phyloP scores from a whole-genome alignment of 2,888 invertebrate species.

The Aphrophora alni region DNA sequence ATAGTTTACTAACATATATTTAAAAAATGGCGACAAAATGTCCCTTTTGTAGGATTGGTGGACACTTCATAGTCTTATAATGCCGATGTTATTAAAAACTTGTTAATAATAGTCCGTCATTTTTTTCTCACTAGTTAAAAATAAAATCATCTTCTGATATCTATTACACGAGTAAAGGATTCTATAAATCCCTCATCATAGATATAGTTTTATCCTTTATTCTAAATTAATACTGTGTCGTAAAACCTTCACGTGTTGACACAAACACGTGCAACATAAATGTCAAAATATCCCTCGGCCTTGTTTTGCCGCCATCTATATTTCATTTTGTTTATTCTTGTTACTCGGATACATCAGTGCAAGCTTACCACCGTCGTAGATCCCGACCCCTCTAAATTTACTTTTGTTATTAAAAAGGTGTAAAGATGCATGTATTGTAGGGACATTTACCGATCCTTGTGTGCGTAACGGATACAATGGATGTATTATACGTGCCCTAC shows the following conservation, averaged over 20 bases:
- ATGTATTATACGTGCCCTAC: slow-evolving; percentile 14
- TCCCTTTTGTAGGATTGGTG: too few relatives aligned
- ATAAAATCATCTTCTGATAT: too few relatives aligned
- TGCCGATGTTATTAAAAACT: too few relatives aligned
- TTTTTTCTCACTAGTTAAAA: too few relatives aligned
- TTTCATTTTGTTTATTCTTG: neutral
- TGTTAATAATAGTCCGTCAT: too few relatives aligned
- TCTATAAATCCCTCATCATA: too few relatives aligned
- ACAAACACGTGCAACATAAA: neutral
- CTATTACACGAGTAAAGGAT: too few relatives aligned
- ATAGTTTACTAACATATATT: too few relatives aligned
- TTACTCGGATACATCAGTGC: slow-evolving; percentile 16
- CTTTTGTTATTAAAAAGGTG: slow-evolving; percentile 42
- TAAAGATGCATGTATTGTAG: slow-evolving; percentile 41
- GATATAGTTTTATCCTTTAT: too few relatives aligned
- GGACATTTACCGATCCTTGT: slow-evolving; percentile 27
- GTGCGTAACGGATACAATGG: slow-evolving; percentile 27
- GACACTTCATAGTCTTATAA: too few relatives aligned
- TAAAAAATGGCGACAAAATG: too few relatives aligned
- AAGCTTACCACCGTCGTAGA: neutral
- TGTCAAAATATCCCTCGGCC: neutral
- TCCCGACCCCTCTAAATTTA: slow-evolving; percentile 39
- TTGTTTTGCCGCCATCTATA: neutral
- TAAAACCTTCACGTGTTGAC: neutral
- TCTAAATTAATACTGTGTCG: too few relatives aligned